Evolutionary conservation across 2,113 vertebrate genomes (phyloP).

Genomic region (Burhinus bistriatus): DNA sequence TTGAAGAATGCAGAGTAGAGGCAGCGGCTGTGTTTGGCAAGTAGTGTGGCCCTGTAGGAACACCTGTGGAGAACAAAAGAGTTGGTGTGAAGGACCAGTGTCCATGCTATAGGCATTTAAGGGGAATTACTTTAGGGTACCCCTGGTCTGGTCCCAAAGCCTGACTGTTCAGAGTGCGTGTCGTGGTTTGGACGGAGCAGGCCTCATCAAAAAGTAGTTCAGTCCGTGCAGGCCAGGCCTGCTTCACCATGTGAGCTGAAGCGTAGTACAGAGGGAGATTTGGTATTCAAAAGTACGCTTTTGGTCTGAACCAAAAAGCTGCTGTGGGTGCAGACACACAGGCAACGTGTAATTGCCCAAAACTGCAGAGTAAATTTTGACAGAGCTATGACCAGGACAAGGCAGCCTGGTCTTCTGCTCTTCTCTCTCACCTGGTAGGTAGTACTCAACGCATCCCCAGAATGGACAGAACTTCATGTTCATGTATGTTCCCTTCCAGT

Average conservation of each 20-base stretch:
- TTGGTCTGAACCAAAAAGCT: not conserved
- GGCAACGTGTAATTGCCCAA: not conserved
- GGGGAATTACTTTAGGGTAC: not conserved
- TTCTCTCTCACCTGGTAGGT: not conserved
- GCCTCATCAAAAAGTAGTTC: not conserved
- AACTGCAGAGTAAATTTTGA: not conserved
- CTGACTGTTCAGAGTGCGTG: not conserved
- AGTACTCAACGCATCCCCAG: not conserved
- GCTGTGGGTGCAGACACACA: not conserved
- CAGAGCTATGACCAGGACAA: not conserved
- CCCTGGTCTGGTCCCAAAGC: not conserved
- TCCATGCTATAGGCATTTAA: not conserved
- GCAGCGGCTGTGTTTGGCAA: not conserved
- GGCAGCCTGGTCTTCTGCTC: not conserved
- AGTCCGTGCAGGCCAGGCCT: not conserved
- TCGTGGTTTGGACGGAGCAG: no score
- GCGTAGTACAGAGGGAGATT: not conserved
- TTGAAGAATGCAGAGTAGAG: not conserved
- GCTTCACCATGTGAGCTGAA: not conserved
- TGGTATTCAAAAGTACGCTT: not conserved
- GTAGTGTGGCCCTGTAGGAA: not conserved
- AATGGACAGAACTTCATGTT: not conserved
- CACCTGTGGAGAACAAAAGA: not conserved
- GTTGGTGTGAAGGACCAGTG: not conserved
- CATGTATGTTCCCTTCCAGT: rapidly evolving